Evolutionary conservation across 1,140 invertebrate species (phyloP), one percentile per base, ranked within the genome.

Genomic region (Panagrolaimus sp.): DNA sequence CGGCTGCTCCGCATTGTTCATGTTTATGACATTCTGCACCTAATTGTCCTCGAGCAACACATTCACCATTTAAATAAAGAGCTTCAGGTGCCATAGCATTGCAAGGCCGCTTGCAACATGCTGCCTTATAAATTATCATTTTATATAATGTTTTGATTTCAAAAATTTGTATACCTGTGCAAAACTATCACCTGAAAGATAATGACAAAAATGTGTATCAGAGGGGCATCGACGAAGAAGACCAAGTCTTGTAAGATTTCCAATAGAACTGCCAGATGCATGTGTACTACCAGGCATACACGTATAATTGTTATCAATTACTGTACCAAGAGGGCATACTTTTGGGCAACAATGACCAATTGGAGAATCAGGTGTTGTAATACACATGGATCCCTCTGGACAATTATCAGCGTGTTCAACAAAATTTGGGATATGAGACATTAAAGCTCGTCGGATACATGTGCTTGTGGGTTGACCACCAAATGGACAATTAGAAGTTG

Each of bases 51-150:
- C 80, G 72, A n/a, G 80, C 62, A 20, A 82, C 77, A 74, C 80
- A 82, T 44, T 77, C 73, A 20, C 77, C 78, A 61, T 79, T 78
- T 42, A 82, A 69, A 64, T 82, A 82, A n/a, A 82, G 71, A 3
- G 80, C 78, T 65, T 82, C 77, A 7, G 80, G 80, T 44, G 80
- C 81, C 71, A 82, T 75, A 23, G 80, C 69, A 68, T 82, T 82
- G 47, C 80, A 82, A 11, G 80, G 80, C 38, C 80, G 69, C 53
- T 82, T 82, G 42, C 80, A 82, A 53, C 80, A 82, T n/a, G 75
- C 70, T 38, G 79, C 81, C 71, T 82, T 73, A 65, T 73, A 67
- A 47, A 72, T 63, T 5, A n/a, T 14, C n/a, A n/a, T n/a, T n/a
- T 14, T 1, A 46, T 65, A 31, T 23, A 63, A 14, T 23, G 71